phyloP scores from a whole-genome alignment of 2,888 invertebrate genomes.

The Nemapogon koenigi region DNA sequence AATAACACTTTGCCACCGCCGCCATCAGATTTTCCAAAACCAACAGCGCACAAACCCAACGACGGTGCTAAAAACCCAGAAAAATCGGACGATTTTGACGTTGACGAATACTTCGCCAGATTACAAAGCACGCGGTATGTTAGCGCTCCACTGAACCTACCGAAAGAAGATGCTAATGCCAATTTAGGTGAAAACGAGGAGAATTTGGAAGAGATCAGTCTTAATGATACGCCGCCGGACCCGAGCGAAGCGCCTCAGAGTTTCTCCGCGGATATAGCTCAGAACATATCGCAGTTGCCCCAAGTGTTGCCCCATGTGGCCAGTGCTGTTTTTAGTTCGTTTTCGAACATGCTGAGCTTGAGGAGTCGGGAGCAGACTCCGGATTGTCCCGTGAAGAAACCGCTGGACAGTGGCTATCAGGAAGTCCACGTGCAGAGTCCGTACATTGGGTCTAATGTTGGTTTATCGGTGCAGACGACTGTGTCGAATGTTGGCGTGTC shows the following conservation, averaged over 20 bases:
- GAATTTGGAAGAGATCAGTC: conserved; percentile 45
- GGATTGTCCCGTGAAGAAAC: conserved; percentile 25
- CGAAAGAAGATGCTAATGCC: conserved; percentile 53
- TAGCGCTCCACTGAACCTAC: conserved; percentile 43
- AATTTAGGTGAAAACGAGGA: conserved; percentile 51
- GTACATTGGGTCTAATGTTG: neutral
- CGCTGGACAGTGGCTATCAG: conserved; percentile 20
- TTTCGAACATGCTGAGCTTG: conserved; percentile 56
- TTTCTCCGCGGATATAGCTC: conserved; percentile 54
- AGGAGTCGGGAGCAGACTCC: conserved; percentile 44
- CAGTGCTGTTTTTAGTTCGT: conserved; percentile 69
- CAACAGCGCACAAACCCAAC: conserved; percentile 13
- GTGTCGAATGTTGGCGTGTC: conserved; percentile 29
- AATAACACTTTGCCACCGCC: conserved; percentile 16
- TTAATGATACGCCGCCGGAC: conserved; percentile 38
- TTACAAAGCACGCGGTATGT: conserved; percentile 52
- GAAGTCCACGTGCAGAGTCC: conserved; percentile 22
- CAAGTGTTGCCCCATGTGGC: conserved; percentile 66
- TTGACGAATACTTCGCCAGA: conserved; percentile 54
- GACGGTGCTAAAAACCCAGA: conserved; percentile 18
- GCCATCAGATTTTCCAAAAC: conserved; percentile 13
- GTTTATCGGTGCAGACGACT: neutral
- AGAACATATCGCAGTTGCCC: conserved; percentile 64
- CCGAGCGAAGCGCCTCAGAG: conserved; percentile 32
- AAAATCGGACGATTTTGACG: conserved; percentile 53